phyloP scores from a whole-genome alignment of 1,140 invertebrate genomes.

The Callitettix versicolor region DNA sequence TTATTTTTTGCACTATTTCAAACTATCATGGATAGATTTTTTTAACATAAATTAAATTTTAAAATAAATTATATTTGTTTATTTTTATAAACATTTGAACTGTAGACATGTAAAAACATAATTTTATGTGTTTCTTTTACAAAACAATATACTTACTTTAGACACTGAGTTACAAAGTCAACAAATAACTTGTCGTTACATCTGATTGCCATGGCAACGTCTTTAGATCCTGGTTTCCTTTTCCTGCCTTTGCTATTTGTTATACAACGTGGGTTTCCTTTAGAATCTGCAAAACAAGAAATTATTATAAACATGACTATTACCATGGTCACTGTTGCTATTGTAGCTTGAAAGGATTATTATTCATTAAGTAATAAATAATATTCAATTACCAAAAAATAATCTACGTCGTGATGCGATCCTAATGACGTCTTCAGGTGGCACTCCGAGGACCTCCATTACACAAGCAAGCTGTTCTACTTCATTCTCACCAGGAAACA shows the following conservation, averaged over 20 bases:
- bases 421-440: constrained; percentile 71
- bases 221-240: constrained; percentile 73
- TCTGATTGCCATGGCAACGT: constrained; percentile 58
- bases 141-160: constrained; percentile 58
- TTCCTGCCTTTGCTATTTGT: constrained; percentile 87
- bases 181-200: constrained; percentile 85
- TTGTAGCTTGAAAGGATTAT: too few species aligned
- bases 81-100: neutral
- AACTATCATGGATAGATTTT: too few species aligned
- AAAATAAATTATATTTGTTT: neutral
- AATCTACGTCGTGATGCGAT: constrained; percentile 68
- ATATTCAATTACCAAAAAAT: constrained; percentile 59
- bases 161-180: constrained; percentile 84
- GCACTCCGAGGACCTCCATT: constrained; percentile 89
- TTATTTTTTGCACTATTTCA: too few species aligned
- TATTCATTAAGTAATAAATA: neutral
- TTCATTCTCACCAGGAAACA: constrained; percentile 97
- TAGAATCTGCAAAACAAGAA: constrained; percentile 65
- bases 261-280: constrained; percentile 82
- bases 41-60: neutral
- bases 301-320: too few species aligned
- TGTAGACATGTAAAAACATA: neutral
- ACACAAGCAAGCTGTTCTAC: constrained; percentile 95
- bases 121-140: neutral
- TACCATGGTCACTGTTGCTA: too few species aligned